Base-by-base conservation (phyloP, 2,113 vertebrate genomes). In the Motacilla alba region DNA sequence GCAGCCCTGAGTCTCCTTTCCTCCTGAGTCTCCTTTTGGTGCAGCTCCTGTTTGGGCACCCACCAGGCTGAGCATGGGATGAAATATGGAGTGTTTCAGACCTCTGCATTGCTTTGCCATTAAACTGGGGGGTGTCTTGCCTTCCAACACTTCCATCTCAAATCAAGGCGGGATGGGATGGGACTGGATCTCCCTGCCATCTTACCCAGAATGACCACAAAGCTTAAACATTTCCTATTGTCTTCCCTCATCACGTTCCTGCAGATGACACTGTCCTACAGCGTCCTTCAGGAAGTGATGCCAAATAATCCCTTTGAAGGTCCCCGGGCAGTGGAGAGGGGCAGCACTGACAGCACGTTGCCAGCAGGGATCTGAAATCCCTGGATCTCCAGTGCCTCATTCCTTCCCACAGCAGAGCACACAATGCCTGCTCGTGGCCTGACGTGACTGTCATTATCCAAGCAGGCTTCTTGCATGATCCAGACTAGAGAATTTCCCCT, bases 41-140 rank as follows among this genome's bases (percentile, higher is more conserved):
- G 35, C 43, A 55, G 30, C 7, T 83, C 4, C 43, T 39, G 10
- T 22, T 19, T 35, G 28, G 47, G 68, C 39, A 43, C 43, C 68
- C 41, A 22, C 4, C 35, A 9, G 64, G 17, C 52, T 5, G 55
- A 85, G 44, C 20, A 1, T 0, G 44, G 63, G 27, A 13, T 50
- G 33, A 80, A 83, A 52, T 5, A n/a, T 0, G 0, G 63, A 15
- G 19, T 9, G 5, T 56, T 55, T 1, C 0, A 55, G 27, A 28
- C 13, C 15, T 3, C 7, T 12, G 11, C 7, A 13, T 56, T 63
- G 22, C 13, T 67, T 64, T 11, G 6, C n/a, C 46, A 4, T 80
- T 50, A 24, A 31, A 5, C 13, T 9, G n/a, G 11, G 30, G 16
- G 35, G 13, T 14, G 9, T 28, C 37, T 53, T 64, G 39, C 18